Percentiles rank a stretch among this genome's conserved stretches.
These are phyloP conservation scores for Acanthosepion pharaonis DNA, from an alignment of 2,888 invertebrate genomes.

Conservation along the genomic window DNA sequence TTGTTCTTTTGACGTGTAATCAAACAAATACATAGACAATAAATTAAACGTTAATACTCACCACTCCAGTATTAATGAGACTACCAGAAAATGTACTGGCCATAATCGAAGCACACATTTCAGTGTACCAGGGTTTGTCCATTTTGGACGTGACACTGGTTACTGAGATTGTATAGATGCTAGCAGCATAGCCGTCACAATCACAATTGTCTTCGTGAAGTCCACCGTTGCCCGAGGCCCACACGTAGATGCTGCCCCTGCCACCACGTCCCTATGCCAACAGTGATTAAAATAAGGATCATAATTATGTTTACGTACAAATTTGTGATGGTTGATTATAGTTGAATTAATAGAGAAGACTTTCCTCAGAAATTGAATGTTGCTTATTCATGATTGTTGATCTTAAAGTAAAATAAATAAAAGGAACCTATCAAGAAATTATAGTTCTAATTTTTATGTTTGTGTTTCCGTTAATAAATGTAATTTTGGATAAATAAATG, in stretches of 20 bases:
- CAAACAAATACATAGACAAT: background rate
- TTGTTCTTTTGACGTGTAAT: background rate
- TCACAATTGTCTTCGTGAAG: conserved; percentile 88
- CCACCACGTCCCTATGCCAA: conserved; percentile 80
- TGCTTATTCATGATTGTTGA: no score
- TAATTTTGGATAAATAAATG: no score
- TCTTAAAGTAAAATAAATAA: no score
- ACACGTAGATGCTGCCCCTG: conserved; percentile 89
- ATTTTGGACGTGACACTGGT: conserved; percentile 86
- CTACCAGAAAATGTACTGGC: conserved; percentile 89
- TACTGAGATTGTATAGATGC: conserved; percentile 89
- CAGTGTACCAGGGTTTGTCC: conserved; percentile 90
- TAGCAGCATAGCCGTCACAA: conserved; percentile 90
- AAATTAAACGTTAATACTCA: conserved; percentile 76
- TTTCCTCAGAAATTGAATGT: no score
- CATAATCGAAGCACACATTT: conserved; percentile 89
- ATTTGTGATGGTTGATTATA: background rate
- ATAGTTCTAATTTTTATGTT: no score
- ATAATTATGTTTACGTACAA: background rate
- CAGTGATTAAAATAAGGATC: background rate
- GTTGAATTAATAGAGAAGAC: no score
- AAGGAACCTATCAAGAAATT: no score
- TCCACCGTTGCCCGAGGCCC: conserved; percentile 95
- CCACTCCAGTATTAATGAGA: conserved; percentile 88
- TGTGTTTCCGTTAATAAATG: no score